Evolutionary conservation across 2,113 vertebrate species (phyloP).

Genomic region (Cercopithecus mona): DNA sequence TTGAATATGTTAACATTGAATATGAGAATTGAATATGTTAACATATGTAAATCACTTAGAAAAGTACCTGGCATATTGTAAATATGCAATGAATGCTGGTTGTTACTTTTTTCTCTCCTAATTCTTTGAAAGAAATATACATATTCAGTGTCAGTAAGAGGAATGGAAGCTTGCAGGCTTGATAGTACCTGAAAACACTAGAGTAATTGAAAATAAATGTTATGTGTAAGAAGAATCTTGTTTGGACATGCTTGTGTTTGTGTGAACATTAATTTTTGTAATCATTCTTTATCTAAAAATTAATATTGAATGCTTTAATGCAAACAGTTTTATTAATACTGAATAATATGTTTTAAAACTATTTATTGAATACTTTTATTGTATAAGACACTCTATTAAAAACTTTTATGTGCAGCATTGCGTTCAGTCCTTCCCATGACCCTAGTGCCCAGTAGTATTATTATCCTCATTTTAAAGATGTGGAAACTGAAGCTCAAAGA

Average conservation of each 20-base stretch:
- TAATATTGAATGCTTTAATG: constrained; percentile 33
- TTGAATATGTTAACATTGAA: background rate
- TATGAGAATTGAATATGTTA: background rate
- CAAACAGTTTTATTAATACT: background rate
- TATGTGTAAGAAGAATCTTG: background rate
- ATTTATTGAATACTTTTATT: constrained; percentile 10
- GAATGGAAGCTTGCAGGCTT: background rate
- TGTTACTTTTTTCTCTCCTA: constrained; percentile 13
- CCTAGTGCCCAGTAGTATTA: background rate
- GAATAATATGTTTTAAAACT: constrained; percentile 24
- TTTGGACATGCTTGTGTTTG: constrained; percentile 3
- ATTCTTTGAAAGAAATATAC: background rate
- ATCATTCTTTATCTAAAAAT: background rate
- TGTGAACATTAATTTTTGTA: constrained; percentile 20
- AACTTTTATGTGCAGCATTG: background rate
- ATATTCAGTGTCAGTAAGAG: background rate
- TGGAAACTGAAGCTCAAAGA: constrained; percentile 3
- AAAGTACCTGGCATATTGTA: background rate
- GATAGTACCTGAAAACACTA: constrained; percentile 13
- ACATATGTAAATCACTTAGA: constrained; percentile 5
- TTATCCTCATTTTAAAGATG: constrained; percentile 31
- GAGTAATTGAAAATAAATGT: background rate
- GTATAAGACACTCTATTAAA: background rate
- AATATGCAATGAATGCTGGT: background rate
- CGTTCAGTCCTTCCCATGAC: background rate